Evolutionary conservation across 2,888 invertebrate genomes (phyloP), one percentile per base, ranked within the genome.

Genomic region (Tinea pellionella): DNA sequence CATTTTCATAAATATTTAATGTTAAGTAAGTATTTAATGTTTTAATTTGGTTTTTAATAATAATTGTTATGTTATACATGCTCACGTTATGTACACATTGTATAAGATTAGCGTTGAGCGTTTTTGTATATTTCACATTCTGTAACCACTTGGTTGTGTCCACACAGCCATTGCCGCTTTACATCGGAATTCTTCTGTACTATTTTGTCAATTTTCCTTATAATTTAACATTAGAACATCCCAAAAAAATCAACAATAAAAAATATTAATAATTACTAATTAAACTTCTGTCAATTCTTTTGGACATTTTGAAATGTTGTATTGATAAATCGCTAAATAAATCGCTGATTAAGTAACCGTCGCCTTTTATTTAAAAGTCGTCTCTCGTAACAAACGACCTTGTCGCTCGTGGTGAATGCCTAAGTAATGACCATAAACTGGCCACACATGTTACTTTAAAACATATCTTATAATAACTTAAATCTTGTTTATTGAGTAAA

Each of bases 341-440:
- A n/a, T n/a, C n/a, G n/a, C n/a, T n/a, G n/a, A n/a, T n/a, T n/a
- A n/a, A n/a, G n/a, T n/a, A n/a, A n/a, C n/a, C n/a, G n/a, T n/a
- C n/a, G n/a, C 37, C 37, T 37, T 9, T 6, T 9, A 37, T 9
- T 37, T 37, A 37, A 37, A 37, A 37, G 37, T 37, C 37, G 37
- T 37, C 3, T 37, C 37, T 37, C n/a, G 37, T 37, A 37, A 68
- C 65, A 69, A 61, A 1, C 73, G 77, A 71, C 84, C 84, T 85
- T 82, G 75, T 66, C 62, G 65, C 65, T 64, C 69, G 72, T 61
- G 63, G 70, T 73, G 83, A 84, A 83, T 84, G 73, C 69, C 74
- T 80, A 79, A 83, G 69, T 74, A 77, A 74, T 19, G 55, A 3
- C 55, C 55, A 37, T 37, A 12, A 12, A 37, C n/a, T n/a, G 37